Conservation (phyloP, 1,140 invertebrate species). For the Lepidurus packardi region DNA sequence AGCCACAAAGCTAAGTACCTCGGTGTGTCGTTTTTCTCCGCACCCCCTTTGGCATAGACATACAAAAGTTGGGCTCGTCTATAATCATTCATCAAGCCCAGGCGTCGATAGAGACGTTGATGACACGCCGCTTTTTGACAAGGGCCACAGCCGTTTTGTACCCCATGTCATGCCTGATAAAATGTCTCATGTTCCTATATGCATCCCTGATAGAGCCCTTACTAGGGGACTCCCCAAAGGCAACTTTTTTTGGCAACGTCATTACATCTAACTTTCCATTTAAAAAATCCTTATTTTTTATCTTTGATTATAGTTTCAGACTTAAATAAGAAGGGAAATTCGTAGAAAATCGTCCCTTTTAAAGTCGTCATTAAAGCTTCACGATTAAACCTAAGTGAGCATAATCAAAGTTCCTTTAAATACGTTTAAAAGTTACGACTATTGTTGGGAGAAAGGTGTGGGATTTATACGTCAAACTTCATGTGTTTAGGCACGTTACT, state of each 20-base stretch:
- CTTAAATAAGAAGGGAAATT: too few species aligned
- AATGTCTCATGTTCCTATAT: not conserved
- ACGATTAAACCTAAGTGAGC: too few species aligned
- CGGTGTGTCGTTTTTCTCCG: slow-evolving; percentile 18
- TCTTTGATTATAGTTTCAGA: not conserved
- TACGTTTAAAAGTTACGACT: too few species aligned
- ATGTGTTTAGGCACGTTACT: too few species aligned
- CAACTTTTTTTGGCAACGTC: not conserved
- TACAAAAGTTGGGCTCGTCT: not conserved
- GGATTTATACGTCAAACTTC: too few species aligned
- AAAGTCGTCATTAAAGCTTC: too few species aligned
- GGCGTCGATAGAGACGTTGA: slow-evolving; percentile 20
- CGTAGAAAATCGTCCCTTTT: too few species aligned
- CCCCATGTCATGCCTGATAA: not conserved
- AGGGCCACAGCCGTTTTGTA: slow-evolving; percentile 9
- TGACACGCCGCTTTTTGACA: slow-evolving; percentile 21
- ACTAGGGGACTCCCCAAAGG: not conserved
- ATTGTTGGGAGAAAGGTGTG: too few species aligned
- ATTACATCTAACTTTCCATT: not conserved
- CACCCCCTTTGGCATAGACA: not conserved
- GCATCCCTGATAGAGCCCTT: not conserved
- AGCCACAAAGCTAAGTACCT: slow-evolving; percentile 21
- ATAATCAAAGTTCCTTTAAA: too few species aligned
- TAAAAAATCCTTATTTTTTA: not conserved
- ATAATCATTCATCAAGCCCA: slow-evolving; percentile 11